Evolutionary conservation across 2,888 invertebrate species (phyloP), one percentile per base, ranked within the genome.

Genomic region (Myopa tessellatipennis): DNA sequence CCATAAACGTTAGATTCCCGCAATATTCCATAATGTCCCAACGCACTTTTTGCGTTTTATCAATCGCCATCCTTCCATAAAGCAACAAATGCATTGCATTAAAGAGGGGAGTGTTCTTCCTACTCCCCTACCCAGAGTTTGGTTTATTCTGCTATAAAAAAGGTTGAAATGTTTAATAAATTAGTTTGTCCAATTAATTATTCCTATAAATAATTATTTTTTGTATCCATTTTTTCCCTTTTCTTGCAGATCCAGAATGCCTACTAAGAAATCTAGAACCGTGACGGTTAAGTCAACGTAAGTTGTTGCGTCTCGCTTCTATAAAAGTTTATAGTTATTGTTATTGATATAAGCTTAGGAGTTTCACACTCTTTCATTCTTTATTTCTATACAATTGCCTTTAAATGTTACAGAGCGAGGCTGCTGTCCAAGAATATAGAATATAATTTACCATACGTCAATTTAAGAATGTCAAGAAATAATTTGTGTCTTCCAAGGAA

Each of bases 161-260:
- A 55, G 12, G 12, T 14, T 55, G 55, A 10, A 16, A 10, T 55
- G 55, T 55, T 55, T 14, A 55, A 55, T 14, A 55, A 55, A 55
- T 55, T 14, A 10, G 16, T 14, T 10, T 55, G 55, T 14, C 12
- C 10, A 45, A 45, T 45, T 45, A 45, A 6, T 45, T 45, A 6
- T 45, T 45, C 45, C 10, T 45, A 8, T 45, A 45, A 45, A 8
- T 45, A 45, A 45, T 45, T 45, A 45, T 45, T 26, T 26, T 26
- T 26, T 26, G 26, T 26, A 26, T 26, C 26, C 26, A 26, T 26
- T 26, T 26, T 26, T 7, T 63, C n/a, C 55, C 4, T 63, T 50
- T 61, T 60, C 72, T 81, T 81, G 6, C 80, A 83, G 82, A 79
- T 80, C 77, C 78, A 79, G 78, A 71, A 83, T 83, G 82, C 82